Evolutionary conservation across 2,113 vertebrate species (phyloP).

Genomic region (Brienomyrus brachyistius): DNA sequence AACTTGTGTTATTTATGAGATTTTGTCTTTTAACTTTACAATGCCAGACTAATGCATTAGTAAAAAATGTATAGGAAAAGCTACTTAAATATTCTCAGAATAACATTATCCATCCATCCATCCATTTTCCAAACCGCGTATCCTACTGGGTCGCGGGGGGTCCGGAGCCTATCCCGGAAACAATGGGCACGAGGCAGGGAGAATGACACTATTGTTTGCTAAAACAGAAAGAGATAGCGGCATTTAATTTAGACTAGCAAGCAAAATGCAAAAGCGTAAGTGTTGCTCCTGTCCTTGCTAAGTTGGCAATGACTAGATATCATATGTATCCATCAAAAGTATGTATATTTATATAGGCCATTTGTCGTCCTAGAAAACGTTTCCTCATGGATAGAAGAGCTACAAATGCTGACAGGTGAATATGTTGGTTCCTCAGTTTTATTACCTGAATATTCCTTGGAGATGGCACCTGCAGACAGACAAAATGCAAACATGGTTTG

Average conservation of each 20-base stretch:
- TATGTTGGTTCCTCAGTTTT: neutral
- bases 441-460: slow-evolving; percentile 2
- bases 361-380: neutral
- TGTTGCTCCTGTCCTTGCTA: neutral
- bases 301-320: neutral
- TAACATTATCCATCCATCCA: neutral
- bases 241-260: neutral
- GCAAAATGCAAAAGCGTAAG: neutral
- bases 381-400: neutral
- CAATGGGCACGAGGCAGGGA: no score
- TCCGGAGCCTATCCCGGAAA: no score
- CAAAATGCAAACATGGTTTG: slow-evolving; percentile 5
- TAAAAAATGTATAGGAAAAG: neutral
- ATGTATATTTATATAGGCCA: slow-evolving; percentile 1
- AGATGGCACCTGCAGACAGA: slow-evolving; percentile 10
- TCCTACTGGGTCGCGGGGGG: no score
- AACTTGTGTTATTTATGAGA: neutral
- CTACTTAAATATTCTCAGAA: neutral
- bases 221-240: neutral
- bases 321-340: neutral
- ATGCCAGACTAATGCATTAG: neutral
- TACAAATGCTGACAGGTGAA: neutral
- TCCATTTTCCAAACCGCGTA: no score
- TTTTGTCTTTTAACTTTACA: neutral
- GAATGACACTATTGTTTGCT: neutral